These are phyloP conservation scores for Serranochromis macrocephalus DNA, from an alignment of 2,113 vertebrate species.

Conservation along the genomic window DNA sequence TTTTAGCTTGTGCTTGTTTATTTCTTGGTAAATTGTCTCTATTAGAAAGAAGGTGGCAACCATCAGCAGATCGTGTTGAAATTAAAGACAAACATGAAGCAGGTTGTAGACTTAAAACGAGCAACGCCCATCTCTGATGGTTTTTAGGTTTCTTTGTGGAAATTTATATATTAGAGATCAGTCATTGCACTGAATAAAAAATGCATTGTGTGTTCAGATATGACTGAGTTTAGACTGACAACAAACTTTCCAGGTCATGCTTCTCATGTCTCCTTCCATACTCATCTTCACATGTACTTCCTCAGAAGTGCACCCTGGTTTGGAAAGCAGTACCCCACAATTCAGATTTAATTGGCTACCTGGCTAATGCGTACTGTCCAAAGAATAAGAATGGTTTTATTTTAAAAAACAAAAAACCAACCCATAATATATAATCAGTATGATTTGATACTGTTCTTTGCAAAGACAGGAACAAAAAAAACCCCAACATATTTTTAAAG, in stretches of 20 bases:
- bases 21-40: neutral
- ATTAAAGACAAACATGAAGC: neutral
- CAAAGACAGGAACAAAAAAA: neutral
- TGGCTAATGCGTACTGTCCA: neutral
- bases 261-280: accelerated
- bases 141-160: neutral
- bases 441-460: neutral
- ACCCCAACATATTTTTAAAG: accelerated
- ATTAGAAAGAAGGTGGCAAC: neutral
- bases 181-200: neutral
- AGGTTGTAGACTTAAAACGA: accelerated
- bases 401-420: accelerated
- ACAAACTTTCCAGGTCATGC: accelerated
- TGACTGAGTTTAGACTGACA: neutral
- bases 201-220: neutral
- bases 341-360: neutral
- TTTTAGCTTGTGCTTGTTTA: neutral
- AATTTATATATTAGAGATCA: neutral
- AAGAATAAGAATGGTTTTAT: neutral
- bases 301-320: neutral
- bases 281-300: neutral
- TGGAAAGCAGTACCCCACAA: neutral
- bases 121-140: neutral
- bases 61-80: neutral
- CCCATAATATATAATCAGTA: neutral